phyloP scores from a whole-genome alignment of 2,113 vertebrate genomes.

The Calidris pygmaea region DNA sequence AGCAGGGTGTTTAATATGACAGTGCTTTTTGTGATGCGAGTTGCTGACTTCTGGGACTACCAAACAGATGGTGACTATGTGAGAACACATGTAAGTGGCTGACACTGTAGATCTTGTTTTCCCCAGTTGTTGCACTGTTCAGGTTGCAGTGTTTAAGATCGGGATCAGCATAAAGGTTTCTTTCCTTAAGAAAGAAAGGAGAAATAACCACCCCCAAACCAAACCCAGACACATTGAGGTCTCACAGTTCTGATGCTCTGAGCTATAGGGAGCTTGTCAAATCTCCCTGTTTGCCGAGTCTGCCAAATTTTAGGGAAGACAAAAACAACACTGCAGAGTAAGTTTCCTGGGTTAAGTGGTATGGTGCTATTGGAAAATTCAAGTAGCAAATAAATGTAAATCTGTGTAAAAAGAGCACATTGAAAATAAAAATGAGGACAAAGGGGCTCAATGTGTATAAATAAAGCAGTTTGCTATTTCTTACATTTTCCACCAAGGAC shows the following conservation, averaged over 20 bases:
- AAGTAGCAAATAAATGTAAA: background rate
- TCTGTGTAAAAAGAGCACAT: background rate
- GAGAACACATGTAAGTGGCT: slow-evolving; percentile 52
- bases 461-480: background rate
- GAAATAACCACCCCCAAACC: background rate
- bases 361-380: background rate
- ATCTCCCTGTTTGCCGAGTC: background rate
- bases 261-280: background rate
- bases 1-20: slow-evolving; percentile 49
- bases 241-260: background rate
- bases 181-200: background rate
- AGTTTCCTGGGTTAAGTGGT: background rate
- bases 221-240: background rate
- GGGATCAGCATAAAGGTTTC: background rate
- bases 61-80: slow-evolving; percentile 38
- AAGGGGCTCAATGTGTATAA: background rate
- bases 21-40: background rate
- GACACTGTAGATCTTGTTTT: slow-evolving; percentile 48
- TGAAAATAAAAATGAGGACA: background rate
- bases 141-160: background rate
- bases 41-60: slow-evolving; percentile 50
- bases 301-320: background rate
- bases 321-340: background rate
- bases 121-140: background rate
- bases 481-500: background rate